Evolutionary conservation across 2,888 invertebrate species (phyloP).

Genomic region (Frankliniella intonsa): DNA sequence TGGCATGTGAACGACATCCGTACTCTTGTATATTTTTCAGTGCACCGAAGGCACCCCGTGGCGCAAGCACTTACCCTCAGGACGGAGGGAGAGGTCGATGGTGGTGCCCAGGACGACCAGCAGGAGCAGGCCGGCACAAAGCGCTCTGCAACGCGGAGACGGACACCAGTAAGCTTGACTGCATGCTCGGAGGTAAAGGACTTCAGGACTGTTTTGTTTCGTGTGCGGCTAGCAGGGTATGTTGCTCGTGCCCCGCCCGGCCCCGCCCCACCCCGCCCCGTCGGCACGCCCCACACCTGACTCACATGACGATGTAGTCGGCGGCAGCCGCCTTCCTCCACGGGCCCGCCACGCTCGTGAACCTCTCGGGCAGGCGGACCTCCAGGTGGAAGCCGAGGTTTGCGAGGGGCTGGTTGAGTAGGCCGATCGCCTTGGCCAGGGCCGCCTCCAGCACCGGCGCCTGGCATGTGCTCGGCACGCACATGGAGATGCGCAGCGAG

Average conservation of each 20-base stretch:
- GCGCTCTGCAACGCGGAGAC: not conserved
- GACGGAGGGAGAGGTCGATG: not conserved
- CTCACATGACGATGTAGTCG: not conserved
- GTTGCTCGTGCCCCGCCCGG: too few species aligned
- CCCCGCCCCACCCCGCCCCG: too few species aligned
- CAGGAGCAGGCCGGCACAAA: not conserved
- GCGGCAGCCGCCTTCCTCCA: not conserved
- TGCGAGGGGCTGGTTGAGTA: not conserved
- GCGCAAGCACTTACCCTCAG: not conserved
- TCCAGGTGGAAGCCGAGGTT: not conserved
- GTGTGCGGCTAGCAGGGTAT: too few species aligned
- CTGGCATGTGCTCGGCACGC: conserved; percentile 48
- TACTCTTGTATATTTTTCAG: too few species aligned
- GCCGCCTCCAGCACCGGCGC: conserved; percentile 40
- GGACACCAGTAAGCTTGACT: too few species aligned
- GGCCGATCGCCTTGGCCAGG: not conserved
- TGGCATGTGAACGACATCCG: too few species aligned
- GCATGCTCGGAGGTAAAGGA: too few species aligned
- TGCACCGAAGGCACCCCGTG: too few species aligned
- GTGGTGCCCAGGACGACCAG: not conserved
- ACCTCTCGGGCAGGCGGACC: not conserved
- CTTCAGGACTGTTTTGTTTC: too few species aligned
- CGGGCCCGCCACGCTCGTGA: not conserved
- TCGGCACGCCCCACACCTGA: too few species aligned
- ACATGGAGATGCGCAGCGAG: conserved; percentile 43